Percentiles rank a stretch among this genome's conserved stretches.
phyloP scores from a whole-genome alignment of 2,113 vertebrate species.

The Ardeotis arabs region DNA sequence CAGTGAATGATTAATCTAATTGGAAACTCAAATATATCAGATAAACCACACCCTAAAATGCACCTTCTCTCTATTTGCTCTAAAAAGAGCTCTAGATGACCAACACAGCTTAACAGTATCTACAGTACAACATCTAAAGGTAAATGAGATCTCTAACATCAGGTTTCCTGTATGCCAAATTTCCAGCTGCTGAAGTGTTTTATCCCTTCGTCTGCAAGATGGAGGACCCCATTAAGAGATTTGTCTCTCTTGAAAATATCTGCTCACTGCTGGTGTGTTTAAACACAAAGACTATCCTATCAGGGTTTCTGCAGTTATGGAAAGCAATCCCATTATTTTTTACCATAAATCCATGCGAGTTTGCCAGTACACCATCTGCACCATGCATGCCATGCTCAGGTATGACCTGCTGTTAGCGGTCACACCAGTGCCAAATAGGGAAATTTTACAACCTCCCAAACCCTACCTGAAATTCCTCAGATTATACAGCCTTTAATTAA shows the following conservation, averaged over 20 bases:
- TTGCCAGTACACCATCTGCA: fast-evolving
- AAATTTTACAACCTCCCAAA: background rate
- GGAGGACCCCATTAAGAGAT: background rate
- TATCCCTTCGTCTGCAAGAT: background rate
- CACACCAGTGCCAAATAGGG: background rate
- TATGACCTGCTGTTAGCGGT: background rate
- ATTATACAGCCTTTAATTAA: background rate
- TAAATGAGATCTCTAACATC: background rate
- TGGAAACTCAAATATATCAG: background rate
- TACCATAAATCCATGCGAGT: background rate
- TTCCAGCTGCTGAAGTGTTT: background rate
- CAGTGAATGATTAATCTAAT: background rate
- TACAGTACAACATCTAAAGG: background rate
- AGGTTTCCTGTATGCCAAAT: background rate
- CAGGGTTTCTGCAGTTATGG: background rate
- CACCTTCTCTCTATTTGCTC: background rate
- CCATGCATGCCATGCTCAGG: fast-evolving
- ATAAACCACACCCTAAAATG: background rate
- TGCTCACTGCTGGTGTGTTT: background rate
- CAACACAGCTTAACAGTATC: background rate
- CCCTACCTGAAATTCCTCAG: background rate
- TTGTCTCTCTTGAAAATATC: background rate
- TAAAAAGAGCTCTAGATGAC: background rate
- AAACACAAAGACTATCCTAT: background rate
- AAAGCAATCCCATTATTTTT: background rate